Conservation (phyloP, 1,140 invertebrate genomes). For the Oncopodura yosiiana region DNA sequence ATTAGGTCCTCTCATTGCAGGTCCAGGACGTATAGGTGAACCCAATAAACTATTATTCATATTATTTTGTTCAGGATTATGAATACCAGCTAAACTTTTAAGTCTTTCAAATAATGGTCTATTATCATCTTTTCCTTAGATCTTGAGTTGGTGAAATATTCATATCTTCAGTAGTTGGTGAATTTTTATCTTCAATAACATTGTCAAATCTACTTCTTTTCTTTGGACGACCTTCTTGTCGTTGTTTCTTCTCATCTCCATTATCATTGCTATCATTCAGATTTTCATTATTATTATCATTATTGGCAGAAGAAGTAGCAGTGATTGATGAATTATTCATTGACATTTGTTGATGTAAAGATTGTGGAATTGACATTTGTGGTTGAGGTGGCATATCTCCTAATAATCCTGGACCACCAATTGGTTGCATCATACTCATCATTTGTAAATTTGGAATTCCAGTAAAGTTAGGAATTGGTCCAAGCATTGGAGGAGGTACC, state of each 20-base stretch:
- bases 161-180: constrained; percentile 5
- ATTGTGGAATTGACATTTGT: background rate
- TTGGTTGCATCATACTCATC: constrained; percentile 20
- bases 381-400: constrained; percentile 27
- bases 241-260: constrained; percentile 10
- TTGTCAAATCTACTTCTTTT: constrained; percentile 32
- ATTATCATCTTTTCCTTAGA: constrained; percentile 9
- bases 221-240: constrained; percentile 6
- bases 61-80: constrained; percentile 4
- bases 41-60: constrained; percentile 17
- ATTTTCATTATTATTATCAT: constrained; percentile 9
- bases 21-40: constrained; percentile 8
- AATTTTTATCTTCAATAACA: constrained; percentile 20
- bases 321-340: background rate
- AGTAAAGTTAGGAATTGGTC: background rate
- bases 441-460: constrained; percentile 1
- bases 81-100: constrained; percentile 18
- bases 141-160: background rate
- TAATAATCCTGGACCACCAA: constrained; percentile 22
- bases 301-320: background rate
- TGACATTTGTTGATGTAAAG: constrained; percentile 5
- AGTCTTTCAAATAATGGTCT: constrained; percentile 28
- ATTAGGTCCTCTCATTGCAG: background rate
- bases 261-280: constrained; percentile 7
- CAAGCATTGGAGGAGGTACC: constrained; percentile 30